These are phyloP conservation scores for Aspiorhynchus laticeps DNA, from an alignment of 2,113 vertebrate genomes.

Conservation along the genomic window DNA sequence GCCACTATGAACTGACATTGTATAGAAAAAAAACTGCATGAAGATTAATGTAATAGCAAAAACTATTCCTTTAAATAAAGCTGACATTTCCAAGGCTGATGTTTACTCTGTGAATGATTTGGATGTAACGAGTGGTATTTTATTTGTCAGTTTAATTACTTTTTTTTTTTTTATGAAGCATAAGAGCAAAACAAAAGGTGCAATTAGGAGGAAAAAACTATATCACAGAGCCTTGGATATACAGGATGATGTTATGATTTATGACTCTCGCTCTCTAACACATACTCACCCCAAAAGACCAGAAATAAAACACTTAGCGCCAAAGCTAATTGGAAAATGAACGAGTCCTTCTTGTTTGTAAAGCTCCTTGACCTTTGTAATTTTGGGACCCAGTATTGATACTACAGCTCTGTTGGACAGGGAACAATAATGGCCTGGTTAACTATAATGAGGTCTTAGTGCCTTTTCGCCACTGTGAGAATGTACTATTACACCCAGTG, in stretches of 20 bases:
- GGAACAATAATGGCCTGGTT: constrained; percentile 4
- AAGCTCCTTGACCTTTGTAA: constrained; percentile 45
- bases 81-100: not conserved
- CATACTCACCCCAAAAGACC: constrained; percentile 8
- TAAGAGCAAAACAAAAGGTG: not conserved
- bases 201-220: constrained; percentile 2
- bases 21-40: not conserved
- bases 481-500: not conserved
- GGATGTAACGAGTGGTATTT: not conserved
- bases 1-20: not conserved
- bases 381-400: constrained; percentile 17
- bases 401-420: constrained; percentile 9
- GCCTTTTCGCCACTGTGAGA: not conserved
- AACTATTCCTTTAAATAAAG: not conserved
- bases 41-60: not conserved
- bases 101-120: not conserved
- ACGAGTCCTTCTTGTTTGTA: constrained; percentile 36
- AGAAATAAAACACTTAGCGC: constrained; percentile 17
- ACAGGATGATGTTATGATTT: constrained; percentile 20
- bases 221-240: not conserved
- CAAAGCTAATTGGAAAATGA: constrained; percentile 38
- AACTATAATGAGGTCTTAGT: constrained; percentile 34
- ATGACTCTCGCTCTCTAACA: not conserved
- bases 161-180: constrained; percentile 21
- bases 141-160: not conserved